Evolutionary conservation across 2,888 invertebrate genomes (phyloP).

Genomic region (Antitype chi): DNA sequence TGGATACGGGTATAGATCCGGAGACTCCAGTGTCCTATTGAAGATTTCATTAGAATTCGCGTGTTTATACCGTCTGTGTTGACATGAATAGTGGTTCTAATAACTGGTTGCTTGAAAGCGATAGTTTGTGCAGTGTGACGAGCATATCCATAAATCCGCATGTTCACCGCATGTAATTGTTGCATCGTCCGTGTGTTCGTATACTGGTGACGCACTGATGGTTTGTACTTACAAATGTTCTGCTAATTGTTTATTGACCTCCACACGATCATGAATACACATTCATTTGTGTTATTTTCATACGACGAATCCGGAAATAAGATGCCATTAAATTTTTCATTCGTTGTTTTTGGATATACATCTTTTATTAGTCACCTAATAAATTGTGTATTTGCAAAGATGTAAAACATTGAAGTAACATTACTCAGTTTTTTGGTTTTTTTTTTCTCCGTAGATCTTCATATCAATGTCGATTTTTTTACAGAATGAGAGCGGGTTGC

Average conservation of each 20-base stretch:
- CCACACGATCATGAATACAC: slow-evolving; percentile 34
- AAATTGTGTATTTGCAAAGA: slow-evolving; percentile 14
- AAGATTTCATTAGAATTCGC: slow-evolving; percentile 25
- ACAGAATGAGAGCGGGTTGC: slow-evolving; percentile 86
- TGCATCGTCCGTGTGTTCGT: slow-evolving; percentile 54
- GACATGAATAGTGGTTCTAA: slow-evolving; percentile 12
- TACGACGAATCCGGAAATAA: not conserved
- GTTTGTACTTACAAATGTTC: slow-evolving; percentile 48
- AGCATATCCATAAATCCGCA: slow-evolving; percentile 68
- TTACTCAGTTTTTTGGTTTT: not conserved
- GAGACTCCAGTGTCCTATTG: slow-evolving; percentile 66
- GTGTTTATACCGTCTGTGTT: slow-evolving; percentile 3
- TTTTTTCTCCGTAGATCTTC: not conserved
- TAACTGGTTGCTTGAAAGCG: slow-evolving; percentile 40
- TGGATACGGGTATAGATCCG: slow-evolving; percentile 51
- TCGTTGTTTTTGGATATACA: too few relatives aligned
- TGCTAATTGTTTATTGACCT: slow-evolving; percentile 50
- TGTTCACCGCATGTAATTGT: slow-evolving; percentile 76
- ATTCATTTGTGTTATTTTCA: slow-evolving; percentile 41
- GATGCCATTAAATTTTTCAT: slow-evolving; percentile 6
- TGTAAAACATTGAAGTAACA: not conserved
- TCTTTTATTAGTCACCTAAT: slow-evolving; percentile 34
- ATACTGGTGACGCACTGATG: slow-evolving; percentile 56
- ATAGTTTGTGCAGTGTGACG: slow-evolving; percentile 63
- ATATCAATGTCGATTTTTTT: slow-evolving; percentile 62